Conservation (phyloP, 2,113 vertebrate species). For the Oplegnathus fasciatus region DNA sequence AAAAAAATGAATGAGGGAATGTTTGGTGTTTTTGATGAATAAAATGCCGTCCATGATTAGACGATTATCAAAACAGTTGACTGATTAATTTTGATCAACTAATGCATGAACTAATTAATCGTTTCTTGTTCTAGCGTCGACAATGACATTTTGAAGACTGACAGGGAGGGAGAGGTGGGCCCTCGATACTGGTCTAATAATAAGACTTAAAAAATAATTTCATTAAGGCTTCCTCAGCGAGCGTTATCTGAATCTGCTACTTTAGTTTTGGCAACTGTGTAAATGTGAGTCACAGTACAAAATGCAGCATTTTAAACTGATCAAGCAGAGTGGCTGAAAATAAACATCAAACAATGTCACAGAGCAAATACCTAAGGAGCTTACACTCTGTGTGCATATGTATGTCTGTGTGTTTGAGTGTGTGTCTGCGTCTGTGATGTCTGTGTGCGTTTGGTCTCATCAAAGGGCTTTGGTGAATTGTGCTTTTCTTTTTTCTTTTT, state of each 20-base stretch:
- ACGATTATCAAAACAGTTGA: no score
- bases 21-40: no score
- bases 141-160: not conserved
- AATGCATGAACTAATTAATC: not conserved
- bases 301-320: not conserved
- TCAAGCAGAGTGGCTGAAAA: conserved; percentile 16
- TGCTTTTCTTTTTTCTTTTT: not conserved
- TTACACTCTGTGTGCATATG: conserved; percentile 8
- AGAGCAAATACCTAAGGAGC: conserved; percentile 37
- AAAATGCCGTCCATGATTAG: no score
- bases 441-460: not conserved
- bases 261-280: not conserved
- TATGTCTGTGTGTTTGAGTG: not conserved
- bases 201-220: not conserved
- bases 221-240: not conserved
- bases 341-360: conserved; percentile 46
- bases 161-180: not conserved
- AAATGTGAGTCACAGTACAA: not conserved
- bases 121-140: not conserved
- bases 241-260: not conserved
- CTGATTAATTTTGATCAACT: not conserved
- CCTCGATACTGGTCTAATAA: not conserved
- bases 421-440: not conserved
- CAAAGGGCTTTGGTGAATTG: not conserved
- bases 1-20: no score